phyloP scores from a whole-genome alignment of 30 jellyfish, hydroid and myxozoan genomes.

The Pseudorhiza aurosa region DNA sequence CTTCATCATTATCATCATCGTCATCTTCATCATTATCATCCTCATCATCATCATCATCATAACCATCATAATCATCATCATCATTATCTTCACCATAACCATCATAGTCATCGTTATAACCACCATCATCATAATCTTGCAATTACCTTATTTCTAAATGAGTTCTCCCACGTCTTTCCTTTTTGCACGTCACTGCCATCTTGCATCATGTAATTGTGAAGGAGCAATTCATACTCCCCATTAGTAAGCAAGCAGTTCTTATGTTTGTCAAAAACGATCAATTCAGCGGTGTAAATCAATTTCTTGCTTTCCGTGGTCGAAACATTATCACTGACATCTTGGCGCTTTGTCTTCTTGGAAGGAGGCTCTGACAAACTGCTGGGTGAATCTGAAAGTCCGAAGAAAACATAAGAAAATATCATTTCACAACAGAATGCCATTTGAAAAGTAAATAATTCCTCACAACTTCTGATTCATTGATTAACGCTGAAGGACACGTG shows the following conservation, averaged over 20 bases:
- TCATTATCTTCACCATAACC: too few species aligned
- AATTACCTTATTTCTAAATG: slow-evolving; percentile 76
- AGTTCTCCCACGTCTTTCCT: slow-evolving; percentile 75
- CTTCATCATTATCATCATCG: too few species aligned
- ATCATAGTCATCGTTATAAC: too few species aligned
- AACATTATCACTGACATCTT: slow-evolving; percentile 21
- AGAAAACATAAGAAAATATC: not conserved
- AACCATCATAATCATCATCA: too few species aligned
- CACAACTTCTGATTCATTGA: too few species aligned
- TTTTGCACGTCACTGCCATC: slow-evolving; percentile 61
- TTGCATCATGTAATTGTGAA: slow-evolving; percentile 65
- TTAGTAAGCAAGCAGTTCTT: slow-evolving; percentile 80
- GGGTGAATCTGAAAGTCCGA: slow-evolving; percentile 22
- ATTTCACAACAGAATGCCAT: not conserved
- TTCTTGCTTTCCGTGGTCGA: slow-evolving; percentile 28
- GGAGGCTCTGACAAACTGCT: slow-evolving; percentile 72
- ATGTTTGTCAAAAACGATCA: slow-evolving; percentile 88
- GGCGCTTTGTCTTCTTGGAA: slow-evolving; percentile 58
- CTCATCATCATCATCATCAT: too few species aligned
- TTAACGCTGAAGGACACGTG: too few species aligned
- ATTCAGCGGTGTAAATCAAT: slow-evolving; percentile 83
- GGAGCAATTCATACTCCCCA: slow-evolving; percentile 94
- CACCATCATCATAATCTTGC: too few species aligned
- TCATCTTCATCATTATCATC: too few species aligned
- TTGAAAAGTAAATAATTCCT: too few species aligned